Percentiles rank a stretch among this genome's conserved stretches.
Conservation (phyloP, 1,140 invertebrate species). For the Temnothorax nylanderi region DNA sequence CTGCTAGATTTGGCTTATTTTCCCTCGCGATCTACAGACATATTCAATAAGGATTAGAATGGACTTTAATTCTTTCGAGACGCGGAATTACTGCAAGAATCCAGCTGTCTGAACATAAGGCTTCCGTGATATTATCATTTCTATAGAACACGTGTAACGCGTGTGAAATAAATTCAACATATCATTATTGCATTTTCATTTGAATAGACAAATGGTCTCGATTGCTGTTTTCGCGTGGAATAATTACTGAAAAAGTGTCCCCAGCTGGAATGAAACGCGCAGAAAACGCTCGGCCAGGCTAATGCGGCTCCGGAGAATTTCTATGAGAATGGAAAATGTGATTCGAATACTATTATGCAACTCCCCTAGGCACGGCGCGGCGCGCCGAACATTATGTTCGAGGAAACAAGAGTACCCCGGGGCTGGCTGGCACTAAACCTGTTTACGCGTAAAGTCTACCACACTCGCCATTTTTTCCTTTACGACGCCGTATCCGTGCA, state of each 20-base stretch:
- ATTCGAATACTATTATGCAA: conserved; percentile 55
- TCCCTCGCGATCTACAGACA: not conserved
- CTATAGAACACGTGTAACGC: not conserved
- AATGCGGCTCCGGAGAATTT: conserved; percentile 35
- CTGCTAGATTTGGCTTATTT: not conserved
- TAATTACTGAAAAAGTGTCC: conserved; percentile 22
- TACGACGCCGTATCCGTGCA: conserved; percentile 43
- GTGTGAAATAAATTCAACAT: conserved; percentile 5
- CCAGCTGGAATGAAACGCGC: not conserved
- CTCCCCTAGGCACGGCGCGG: conserved; percentile 35
- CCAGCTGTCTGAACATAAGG: conserved; percentile 3
- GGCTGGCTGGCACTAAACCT: conserved; percentile 42
- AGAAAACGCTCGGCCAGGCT: not conserved
- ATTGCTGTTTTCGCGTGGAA: conserved; percentile 22
- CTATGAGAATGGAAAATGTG: conserved; percentile 56
- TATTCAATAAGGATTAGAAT: not conserved
- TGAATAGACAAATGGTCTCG: not conserved
- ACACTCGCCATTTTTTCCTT: conserved; percentile 46
- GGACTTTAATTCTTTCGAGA: not conserved
- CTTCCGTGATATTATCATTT: not conserved
- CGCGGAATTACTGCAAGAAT: not conserved
- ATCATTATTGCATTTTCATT: not conserved
- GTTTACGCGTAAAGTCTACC: conserved; percentile 53
- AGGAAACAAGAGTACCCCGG: conserved; percentile 34
- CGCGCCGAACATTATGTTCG: conserved; percentile 58